phyloP scores from a whole-genome alignment of 2,797 vertebrate genomes.

The Perodicticus potto region DNA sequence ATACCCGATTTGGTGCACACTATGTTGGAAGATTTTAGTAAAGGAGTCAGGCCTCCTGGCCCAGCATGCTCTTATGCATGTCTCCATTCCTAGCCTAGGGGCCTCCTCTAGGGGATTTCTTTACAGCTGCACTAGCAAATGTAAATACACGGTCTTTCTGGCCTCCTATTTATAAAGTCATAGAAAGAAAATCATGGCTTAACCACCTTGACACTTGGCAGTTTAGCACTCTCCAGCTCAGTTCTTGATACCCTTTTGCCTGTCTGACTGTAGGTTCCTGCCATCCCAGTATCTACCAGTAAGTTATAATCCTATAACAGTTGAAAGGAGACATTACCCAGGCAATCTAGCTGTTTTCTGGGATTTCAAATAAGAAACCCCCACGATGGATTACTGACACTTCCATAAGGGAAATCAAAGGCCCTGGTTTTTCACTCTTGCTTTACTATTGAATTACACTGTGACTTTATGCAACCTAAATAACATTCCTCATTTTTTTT shows the following conservation, averaged over 20 bases:
- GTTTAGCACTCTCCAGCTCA: not conserved
- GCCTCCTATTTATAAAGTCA: not conserved
- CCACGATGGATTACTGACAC: not conserved
- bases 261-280: not conserved
- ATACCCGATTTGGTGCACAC: not conserved
- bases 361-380: not conserved
- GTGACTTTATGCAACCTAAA: not conserved
- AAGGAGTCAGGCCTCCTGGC: not conserved
- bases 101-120: not conserved
- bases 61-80: not conserved
- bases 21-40: not conserved
- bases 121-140: not conserved
- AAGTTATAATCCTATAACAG: not conserved
- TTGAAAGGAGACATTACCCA: not conserved
- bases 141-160: not conserved
- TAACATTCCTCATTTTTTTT: not conserved
- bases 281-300: not conserved
- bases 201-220: not conserved
- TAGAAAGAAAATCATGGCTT: not conserved
- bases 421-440: not conserved
- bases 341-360: not conserved
- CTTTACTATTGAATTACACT: not conserved
- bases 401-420: not conserved
- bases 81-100: not conserved
- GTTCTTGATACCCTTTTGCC: not conserved